Evolutionary conservation across 2,888 invertebrate species (phyloP), one percentile per base, ranked within the genome.

Genomic region (Octodonta nipae): DNA sequence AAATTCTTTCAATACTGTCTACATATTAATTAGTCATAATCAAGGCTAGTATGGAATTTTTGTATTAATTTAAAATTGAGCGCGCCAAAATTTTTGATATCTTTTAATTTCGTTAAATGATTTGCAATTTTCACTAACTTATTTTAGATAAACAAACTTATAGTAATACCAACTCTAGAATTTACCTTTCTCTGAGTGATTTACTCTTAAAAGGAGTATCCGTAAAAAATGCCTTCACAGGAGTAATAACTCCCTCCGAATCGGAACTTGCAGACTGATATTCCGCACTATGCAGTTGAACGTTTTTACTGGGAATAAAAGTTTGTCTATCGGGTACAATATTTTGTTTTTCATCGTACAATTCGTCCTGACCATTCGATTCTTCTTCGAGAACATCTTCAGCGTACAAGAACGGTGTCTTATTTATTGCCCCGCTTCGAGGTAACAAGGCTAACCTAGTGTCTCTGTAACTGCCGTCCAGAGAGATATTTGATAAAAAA

Each of bases 401-500:
- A 10, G 41, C 40, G 26, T 46, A 34, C 5, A 46, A 29, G 29
- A 44, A 39, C 7, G 50, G 40, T 35, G 44, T 43, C 43, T 54
- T 55, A 5, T 39, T 47, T 28, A 58, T 50, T 16, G 57, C 58
- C 37, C 61, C 65, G 47, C 61, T 62, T 36, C 62, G 55, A 28
- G 65, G 58, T 32, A 66, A 43, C 16, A 63, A 47, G 14, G 64
- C 67, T 53, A 75, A 60, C 60, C 70, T 74, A 38, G 77, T 75
- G 58, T 82, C 80, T 56, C 73, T 75, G 62, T 83, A 79, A 49
- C 80, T 81, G 45, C 92, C 92, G 68, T 92, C 91, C 42, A 93
- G 70, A 41, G 92, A 89, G 58, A 95, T 93, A 66, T 92, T 93
- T 33, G 89, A 82, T 49, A 95, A 71, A 69, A 93, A 95, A 55